Evolutionary conservation across 2,797 vertebrate genomes (phyloP).

Genomic region (Odontamblyopus rebecca): DNA sequence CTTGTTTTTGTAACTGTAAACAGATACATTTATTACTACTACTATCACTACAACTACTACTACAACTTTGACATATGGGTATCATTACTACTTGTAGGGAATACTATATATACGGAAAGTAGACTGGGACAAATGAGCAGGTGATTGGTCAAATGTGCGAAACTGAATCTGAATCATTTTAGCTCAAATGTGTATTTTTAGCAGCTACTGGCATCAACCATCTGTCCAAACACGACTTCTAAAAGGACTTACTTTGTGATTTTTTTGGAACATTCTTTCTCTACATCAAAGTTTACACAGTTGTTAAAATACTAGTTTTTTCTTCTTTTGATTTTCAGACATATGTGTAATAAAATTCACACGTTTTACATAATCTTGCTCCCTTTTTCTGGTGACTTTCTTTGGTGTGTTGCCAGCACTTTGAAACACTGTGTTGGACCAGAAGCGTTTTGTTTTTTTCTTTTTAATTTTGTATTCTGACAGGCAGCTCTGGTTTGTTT

Average conservation of each 20-base stretch:
- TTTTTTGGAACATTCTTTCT: slow-evolving; percentile 22
- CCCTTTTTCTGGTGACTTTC: not conserved
- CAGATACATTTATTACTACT: not conserved
- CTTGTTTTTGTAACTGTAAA: not conserved
- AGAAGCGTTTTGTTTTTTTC: not conserved
- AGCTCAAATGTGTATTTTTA: too few species aligned
- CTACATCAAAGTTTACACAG: slow-evolving; percentile 45
- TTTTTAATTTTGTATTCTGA: not conserved
- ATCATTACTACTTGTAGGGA: too few species aligned
- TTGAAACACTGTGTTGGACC: slow-evolving; percentile 1
- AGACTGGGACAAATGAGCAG: too few species aligned
- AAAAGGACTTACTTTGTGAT: slow-evolving; percentile 21
- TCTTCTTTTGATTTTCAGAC: not conserved
- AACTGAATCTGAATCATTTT: too few species aligned
- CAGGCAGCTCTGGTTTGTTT: not conserved
- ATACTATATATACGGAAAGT: too few species aligned
- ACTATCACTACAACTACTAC: too few species aligned
- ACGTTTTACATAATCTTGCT: not conserved
- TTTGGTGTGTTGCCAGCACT: not conserved
- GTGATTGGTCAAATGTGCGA: too few species aligned
- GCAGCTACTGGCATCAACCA: not conserved
- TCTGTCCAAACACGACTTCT: slow-evolving; percentile 16
- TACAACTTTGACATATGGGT: too few species aligned
- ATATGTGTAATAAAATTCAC: too few species aligned
- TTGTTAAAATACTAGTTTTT: not conserved